Conservation (phyloP, 2,797 vertebrate species). For the Poecilia velifera region DNA sequence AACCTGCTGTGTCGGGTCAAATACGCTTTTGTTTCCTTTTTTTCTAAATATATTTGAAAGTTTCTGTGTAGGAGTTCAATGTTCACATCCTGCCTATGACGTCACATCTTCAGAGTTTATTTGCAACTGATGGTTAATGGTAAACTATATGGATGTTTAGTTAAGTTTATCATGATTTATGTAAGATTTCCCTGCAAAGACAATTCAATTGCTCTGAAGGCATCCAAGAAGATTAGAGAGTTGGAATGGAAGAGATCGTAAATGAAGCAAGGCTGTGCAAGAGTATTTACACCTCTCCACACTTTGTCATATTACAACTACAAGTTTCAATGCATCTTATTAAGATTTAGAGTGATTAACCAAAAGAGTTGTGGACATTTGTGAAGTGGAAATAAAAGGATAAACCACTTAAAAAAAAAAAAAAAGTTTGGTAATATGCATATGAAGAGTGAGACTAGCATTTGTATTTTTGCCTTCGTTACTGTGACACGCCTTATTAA, state of each 20-base stretch:
- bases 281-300: not conserved
- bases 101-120: conserved; percentile 14
- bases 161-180: conserved; percentile 26
- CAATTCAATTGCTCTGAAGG: not conserved
- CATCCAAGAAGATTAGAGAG: conserved; percentile 35
- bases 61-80: not conserved
- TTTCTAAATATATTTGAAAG: not conserved
- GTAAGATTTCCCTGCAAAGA: not conserved
- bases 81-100: not conserved
- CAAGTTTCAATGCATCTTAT: not conserved
- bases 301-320: not conserved
- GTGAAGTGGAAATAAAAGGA: not conserved
- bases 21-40: not conserved
- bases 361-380: not conserved
- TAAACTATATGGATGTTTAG: not conserved
- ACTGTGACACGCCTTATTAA: no score
- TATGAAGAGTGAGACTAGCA: not conserved
- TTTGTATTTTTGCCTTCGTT: no score
- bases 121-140: conserved; percentile 3
- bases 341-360: not conserved
- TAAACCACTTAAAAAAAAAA: not conserved
- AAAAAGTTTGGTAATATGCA: not conserved
- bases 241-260: not conserved
- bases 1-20: conserved; percentile 13
- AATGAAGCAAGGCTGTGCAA: not conserved